A percentile compares a stretch with the other conserved stretches of the same genome.
Conservation (phyloP, 1,140 invertebrate genomes). For the Drosophila ohnishii region DNA sequence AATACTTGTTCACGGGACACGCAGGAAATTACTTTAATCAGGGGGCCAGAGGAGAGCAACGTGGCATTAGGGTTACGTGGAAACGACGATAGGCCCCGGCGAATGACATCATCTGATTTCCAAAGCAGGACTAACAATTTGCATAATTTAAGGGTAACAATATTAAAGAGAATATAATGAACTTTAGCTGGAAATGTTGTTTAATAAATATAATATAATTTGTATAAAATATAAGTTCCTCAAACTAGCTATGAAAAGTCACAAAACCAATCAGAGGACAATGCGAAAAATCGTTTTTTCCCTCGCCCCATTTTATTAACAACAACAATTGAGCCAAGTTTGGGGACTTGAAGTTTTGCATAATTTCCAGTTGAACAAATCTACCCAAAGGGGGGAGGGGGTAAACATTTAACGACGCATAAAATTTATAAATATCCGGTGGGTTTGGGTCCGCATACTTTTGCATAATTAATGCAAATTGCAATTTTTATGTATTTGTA, state of each 20-base stretch:
- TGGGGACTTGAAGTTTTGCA: constrained; percentile 58
- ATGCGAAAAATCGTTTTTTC: constrained; percentile 12
- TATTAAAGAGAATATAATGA: neutral
- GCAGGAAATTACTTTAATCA: constrained; percentile 70
- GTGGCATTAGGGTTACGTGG: constrained; percentile 16
- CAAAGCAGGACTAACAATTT: neutral
- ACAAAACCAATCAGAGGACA: constrained; percentile 46
- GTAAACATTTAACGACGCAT: constrained; percentile 64
- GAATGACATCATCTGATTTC: neutral
- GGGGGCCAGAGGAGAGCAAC: constrained; percentile 14
- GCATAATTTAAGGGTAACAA: neutral
- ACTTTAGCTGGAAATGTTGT: neutral
- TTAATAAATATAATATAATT: neutral
- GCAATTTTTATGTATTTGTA: constrained; percentile 54
- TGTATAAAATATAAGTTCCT: neutral
- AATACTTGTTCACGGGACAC: constrained; percentile 23
- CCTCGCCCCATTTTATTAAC: constrained; percentile 36
- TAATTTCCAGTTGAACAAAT: constrained; percentile 67
- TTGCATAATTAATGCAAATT: constrained; percentile 70
- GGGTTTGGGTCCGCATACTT: constrained; percentile 33
- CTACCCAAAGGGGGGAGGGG: constrained; percentile 2
- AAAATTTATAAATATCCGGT: constrained; percentile 65
- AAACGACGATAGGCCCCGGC: constrained; percentile 11
- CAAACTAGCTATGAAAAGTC: constrained; percentile 29
- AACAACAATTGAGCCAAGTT: constrained; percentile 52